Conservation (phyloP, 1,140 invertebrate species). For the Conus ventricosus region DNA sequence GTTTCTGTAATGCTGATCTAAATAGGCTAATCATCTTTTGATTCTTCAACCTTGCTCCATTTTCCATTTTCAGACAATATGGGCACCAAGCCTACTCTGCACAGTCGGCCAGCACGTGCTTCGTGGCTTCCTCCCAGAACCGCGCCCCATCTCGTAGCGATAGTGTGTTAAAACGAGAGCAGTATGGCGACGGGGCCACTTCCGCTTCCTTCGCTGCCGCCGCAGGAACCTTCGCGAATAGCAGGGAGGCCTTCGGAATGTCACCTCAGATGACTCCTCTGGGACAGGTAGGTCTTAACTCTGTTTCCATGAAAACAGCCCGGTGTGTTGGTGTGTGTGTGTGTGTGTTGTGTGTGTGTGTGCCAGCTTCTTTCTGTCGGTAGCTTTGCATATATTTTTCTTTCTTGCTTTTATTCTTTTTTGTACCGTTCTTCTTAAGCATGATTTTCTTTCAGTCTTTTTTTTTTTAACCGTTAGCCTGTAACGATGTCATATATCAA, state of each 20-base stretch:
- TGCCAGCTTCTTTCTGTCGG: no score
- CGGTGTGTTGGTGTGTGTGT: no score
- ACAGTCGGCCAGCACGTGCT: conserved; percentile 68
- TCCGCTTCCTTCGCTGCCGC: conserved; percentile 36
- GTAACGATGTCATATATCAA: no score
- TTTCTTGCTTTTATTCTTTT: no score
- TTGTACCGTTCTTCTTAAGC: no score
- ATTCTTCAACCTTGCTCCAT: no score
- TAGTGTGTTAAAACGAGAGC: conserved; percentile 57
- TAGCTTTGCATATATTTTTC: no score
- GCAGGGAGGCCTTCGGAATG: conserved; percentile 46
- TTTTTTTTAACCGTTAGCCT: no score
- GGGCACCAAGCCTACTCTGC: conserved; percentile 60
- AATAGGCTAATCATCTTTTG: no score
- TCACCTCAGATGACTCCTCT: conserved; percentile 54
- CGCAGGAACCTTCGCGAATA: conserved; percentile 20
- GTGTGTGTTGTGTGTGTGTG: no score
- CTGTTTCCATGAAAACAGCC: neutral
- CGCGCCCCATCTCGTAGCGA: conserved; percentile 37
- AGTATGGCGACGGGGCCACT: conserved; percentile 51
- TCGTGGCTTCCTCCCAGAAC: conserved; percentile 62
- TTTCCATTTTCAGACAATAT: conserved; percentile 55
- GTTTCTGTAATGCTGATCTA: no score
- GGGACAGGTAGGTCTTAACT: conserved; percentile 47
- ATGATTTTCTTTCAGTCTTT: no score